Percentiles rank a stretch among this genome's conserved stretches.
phyloP scores from a whole-genome alignment of 1,140 invertebrate species.

The Drosophila elegans region DNA sequence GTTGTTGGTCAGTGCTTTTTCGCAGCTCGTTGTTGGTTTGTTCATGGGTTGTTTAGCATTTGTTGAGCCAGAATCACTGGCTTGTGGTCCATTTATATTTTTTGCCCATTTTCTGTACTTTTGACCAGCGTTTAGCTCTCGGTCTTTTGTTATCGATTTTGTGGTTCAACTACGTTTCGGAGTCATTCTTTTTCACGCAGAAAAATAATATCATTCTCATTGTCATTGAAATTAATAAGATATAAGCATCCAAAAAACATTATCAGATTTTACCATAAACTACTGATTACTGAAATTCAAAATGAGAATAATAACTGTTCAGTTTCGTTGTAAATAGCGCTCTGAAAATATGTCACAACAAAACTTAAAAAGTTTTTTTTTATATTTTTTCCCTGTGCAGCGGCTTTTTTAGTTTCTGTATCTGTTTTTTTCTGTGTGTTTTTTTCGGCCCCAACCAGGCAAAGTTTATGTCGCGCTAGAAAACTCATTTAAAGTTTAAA shows the following conservation, averaged over 20 bases:
- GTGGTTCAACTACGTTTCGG: conserved; percentile 51
- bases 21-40: conserved; percentile 20
- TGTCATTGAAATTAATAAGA: no score
- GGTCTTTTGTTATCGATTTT: conserved; percentile 53
- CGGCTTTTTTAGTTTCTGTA: conserved; percentile 24
- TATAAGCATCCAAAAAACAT: background rate
- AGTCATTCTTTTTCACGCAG: conserved; percentile 15
- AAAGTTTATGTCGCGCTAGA: conserved; percentile 60
- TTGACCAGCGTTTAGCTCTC: conserved; percentile 35
- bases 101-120: conserved; percentile 6
- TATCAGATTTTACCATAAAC: background rate
- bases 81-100: conserved; percentile 38
- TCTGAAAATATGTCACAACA: background rate
- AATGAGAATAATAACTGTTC: no score
- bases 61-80: conserved; percentile 58
- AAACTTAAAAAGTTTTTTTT: no score
- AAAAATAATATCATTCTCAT: background rate
- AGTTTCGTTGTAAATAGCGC: no score
- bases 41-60: conserved; percentile 62
- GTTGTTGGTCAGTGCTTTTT: conserved; percentile 33
- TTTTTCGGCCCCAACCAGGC: conserved; percentile 49
- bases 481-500: conserved; percentile 81
- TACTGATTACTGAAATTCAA: no score
- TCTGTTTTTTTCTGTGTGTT: conserved; percentile 28
- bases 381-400: conserved; percentile 1